Evolutionary conservation across 1,140 invertebrate genomes (phyloP), one percentile per base, ranked within the genome.

Genomic region (Neuroterus valhalla): DNA sequence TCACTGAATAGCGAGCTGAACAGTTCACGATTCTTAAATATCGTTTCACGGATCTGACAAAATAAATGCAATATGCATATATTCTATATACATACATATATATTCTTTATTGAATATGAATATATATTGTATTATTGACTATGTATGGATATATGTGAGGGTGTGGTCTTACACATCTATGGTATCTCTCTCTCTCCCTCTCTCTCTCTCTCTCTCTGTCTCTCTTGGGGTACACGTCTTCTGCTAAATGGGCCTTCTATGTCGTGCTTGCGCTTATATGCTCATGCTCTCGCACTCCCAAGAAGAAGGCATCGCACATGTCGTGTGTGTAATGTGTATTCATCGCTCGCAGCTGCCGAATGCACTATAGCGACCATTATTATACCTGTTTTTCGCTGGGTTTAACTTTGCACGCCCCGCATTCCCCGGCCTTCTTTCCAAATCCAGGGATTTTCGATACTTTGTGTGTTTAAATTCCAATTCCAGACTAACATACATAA

Each of bases 321-420:
- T 26, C 55, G 55, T 52, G 23, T 52, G 50, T 26, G 55, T 62
- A 31, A 50, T 50, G 11, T 50, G 17, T 50, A 50, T 62, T 62
- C 55, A 62, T 62, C 21, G 55, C 23, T 31, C 23, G 55, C 55
- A 62, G 55, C 55, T 62, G 55, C 55, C 55, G 55, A 62, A 62
- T 62, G 55, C 55, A 62, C 55, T 62, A 62, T 62, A 62, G 55
- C 23, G 5, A 62, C 26, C 55, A 62, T 62, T 62, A 62, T 62
- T 62, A 62, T 62, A 62, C 55, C 55, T 62, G 55, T 62, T 62
- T 62, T 62, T 62, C 55, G 55, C 55, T 62, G 55, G 55, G 26
- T 62, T 62, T 62, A 62, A 62, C 55, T 62, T 62, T 62, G 55
- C 55, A 62, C 55, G 55, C 55, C 55, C 52, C 21, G 23, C 21